phyloP scores from a whole-genome alignment of 2,797 vertebrate genomes.

The Brotogeris chrysoptera region DNA sequence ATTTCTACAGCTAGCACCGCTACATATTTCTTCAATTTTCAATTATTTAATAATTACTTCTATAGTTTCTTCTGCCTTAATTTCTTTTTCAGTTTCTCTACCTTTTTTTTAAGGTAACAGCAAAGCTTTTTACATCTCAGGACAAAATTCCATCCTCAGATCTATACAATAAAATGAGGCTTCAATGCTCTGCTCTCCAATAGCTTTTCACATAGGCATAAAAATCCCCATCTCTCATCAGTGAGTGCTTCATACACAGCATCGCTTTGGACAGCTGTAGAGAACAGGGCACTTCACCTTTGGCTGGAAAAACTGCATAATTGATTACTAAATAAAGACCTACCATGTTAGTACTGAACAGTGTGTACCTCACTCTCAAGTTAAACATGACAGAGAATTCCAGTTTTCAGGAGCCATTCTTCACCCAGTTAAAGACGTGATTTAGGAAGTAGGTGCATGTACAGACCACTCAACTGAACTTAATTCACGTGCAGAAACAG shows the following conservation, averaged over 20 bases:
- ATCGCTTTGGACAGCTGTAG: background rate
- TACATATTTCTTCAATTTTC: background rate
- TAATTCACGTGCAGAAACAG: background rate
- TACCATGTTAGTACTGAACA: background rate
- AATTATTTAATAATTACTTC: background rate
- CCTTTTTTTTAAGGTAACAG: background rate
- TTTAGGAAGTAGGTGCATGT: background rate
- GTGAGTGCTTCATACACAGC: background rate
- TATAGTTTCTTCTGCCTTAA: background rate
- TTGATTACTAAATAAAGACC: background rate
- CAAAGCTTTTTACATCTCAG: background rate
- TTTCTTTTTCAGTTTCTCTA: background rate
- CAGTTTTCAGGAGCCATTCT: background rate
- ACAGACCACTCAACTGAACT: background rate
- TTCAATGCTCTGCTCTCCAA: background rate
- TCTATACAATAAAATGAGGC: rapidly evolving
- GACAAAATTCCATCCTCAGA: background rate
- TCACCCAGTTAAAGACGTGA: background rate
- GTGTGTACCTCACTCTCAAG: rapidly evolving
- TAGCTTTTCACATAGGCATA: background rate
- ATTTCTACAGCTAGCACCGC: background rate
- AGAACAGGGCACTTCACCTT: background rate
- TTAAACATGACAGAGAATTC: background rate
- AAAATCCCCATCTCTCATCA: background rate
- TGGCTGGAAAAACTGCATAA: background rate